Evolutionary conservation across 2,113 vertebrate species (phyloP).

Genomic region (Pica pica): DNA sequence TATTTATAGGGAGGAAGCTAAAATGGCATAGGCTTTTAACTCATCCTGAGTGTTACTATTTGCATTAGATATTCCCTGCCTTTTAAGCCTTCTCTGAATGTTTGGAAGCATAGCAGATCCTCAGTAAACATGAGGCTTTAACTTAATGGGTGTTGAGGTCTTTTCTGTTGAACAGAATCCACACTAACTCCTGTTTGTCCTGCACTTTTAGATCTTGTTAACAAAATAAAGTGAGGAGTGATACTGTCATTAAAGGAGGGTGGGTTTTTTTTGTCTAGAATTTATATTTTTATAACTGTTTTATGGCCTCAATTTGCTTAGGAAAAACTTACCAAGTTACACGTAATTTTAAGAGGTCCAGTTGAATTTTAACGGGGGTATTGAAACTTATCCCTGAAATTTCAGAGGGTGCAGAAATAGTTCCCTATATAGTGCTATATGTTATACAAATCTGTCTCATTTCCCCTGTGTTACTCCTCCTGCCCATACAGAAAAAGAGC

Average conservation of each 20-base stretch:
- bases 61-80: neutral
- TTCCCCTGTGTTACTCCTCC: neutral
- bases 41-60: neutral
- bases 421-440: neutral
- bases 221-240: neutral
- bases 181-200: neutral
- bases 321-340: neutral
- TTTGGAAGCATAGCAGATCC: neutral
- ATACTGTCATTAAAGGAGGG: neutral
- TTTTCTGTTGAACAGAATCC: neutral
- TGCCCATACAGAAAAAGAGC: neutral
- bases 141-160: neutral
- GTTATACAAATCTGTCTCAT: neutral
- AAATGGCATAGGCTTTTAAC: neutral
- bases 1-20: neutral
- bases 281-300: neutral
- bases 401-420: neutral
- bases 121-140: neutral
- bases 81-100: neutral
- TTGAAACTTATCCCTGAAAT: neutral
- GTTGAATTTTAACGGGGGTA: neutral
- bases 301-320: neutral
- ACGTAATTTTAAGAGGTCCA: neutral
- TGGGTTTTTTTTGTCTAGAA: neutral
- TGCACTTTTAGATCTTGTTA: neutral